These are phyloP conservation scores for Pristionchus fissidentatus DNA, from an alignment of 2,888 invertebrate genomes.

Conservation along the genomic window DNA sequence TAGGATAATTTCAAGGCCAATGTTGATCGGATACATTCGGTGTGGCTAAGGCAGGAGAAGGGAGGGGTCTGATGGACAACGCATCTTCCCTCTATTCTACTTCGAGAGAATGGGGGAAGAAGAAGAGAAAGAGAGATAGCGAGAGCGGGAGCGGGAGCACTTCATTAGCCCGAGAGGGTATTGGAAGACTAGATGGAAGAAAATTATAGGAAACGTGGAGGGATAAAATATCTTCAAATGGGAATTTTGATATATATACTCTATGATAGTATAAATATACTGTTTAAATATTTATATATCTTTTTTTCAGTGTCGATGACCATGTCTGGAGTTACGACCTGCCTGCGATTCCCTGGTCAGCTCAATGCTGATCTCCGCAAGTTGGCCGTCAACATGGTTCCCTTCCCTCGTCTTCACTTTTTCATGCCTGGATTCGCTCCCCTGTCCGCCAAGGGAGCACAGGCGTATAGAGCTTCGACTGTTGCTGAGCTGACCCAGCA, in stretches of 20 bases:
- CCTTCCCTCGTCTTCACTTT: constrained; percentile 84
- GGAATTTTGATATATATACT: neutral
- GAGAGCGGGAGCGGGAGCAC: constrained; percentile 13
- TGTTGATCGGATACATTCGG: constrained; percentile 2
- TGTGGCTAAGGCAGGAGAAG: neutral
- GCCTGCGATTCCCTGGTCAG: constrained; percentile 79
- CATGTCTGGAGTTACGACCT: constrained; percentile 79
- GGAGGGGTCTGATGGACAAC: neutral
- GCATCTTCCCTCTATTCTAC: neutral
- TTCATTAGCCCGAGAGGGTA: constrained; percentile 39
- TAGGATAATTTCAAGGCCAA: neutral
- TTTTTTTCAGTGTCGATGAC: constrained; percentile 77
- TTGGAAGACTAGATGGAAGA: constrained; percentile 5
- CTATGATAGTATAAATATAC: neutral
- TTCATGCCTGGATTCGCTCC: constrained; percentile 85
- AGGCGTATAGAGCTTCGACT: constrained; percentile 81
- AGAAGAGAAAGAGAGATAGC: neutral
- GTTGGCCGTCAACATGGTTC: constrained; percentile 87
- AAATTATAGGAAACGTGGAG: neutral
- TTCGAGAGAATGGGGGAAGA: constrained; percentile 23
- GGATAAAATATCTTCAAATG: neutral
- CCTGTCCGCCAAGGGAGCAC: constrained; percentile 83
- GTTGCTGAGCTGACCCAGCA: constrained; percentile 83
- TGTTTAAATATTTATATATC: neutral
- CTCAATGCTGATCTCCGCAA: constrained; percentile 85